Conservation (phyloP, 1,140 invertebrate genomes). For the Euschistus heros region DNA sequence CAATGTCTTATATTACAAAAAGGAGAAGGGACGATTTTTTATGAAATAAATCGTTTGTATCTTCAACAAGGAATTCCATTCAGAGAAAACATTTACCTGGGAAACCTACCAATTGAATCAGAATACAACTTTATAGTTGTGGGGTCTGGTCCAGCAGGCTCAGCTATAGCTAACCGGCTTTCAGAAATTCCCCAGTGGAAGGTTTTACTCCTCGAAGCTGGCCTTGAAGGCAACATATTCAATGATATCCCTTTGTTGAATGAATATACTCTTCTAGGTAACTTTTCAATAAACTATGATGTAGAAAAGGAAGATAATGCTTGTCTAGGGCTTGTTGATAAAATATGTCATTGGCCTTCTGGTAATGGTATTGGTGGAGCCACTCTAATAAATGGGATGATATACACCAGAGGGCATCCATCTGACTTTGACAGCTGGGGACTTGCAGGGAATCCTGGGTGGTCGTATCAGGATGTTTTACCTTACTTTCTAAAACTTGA, state of each 20-base stretch:
- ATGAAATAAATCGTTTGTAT: too few species aligned
- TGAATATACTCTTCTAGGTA: background rate
- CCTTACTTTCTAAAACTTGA: slow-evolving; percentile 39
- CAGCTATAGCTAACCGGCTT: too few species aligned
- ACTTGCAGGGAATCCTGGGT: slow-evolving; percentile 39
- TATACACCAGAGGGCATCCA: slow-evolving; percentile 59
- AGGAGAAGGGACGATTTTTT: too few species aligned
- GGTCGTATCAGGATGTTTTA: slow-evolving; percentile 48
- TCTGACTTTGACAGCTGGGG: slow-evolving; percentile 55
- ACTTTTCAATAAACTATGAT: background rate
- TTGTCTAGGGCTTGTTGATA: slow-evolving; percentile 36
- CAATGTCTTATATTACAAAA: too few species aligned
- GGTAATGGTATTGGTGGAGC: slow-evolving; percentile 65
- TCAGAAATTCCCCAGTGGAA: too few species aligned
- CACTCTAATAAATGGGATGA: slow-evolving; percentile 72
- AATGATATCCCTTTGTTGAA: background rate
- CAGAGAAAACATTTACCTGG: too few species aligned
- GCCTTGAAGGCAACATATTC: too few species aligned
- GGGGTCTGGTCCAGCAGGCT: too few species aligned
- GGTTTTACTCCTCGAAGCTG: too few species aligned
- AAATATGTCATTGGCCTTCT: slow-evolving; percentile 50
- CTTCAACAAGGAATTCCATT: too few species aligned
- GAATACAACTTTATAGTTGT: too few species aligned
- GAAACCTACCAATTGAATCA: too few species aligned
- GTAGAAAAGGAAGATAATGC: slow-evolving; percentile 41